Conservation (phyloP, 2,797 vertebrate species). For the Myotis planiceps region DNA sequence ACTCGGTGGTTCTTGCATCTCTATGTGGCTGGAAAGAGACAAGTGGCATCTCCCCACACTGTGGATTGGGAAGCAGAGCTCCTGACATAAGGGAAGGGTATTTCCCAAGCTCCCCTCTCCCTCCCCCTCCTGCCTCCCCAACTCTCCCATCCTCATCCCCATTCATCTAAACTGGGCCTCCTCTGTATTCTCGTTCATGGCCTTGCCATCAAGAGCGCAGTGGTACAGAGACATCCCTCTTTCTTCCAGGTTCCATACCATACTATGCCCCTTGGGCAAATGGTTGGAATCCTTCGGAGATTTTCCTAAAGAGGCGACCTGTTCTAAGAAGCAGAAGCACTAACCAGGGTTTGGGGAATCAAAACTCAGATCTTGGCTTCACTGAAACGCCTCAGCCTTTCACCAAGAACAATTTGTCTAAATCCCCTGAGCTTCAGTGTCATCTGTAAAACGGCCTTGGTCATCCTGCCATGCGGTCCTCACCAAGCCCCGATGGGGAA, state of each 20-base stretch:
- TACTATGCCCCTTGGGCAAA: background rate
- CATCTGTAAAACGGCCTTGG: background rate
- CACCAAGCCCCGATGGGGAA: background rate
- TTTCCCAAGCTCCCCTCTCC: background rate
- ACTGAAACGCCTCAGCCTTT: slow-evolving; percentile 21
- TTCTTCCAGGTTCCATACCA: background rate
- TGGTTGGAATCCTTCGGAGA: background rate
- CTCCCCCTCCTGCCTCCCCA: no score
- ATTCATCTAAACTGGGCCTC: background rate
- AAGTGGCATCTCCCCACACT: background rate
- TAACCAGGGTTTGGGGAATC: background rate
- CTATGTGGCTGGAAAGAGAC: background rate
- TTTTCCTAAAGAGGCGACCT: slow-evolving; percentile 2
- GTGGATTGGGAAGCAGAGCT: background rate
- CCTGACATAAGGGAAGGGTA: background rate
- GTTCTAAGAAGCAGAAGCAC: background rate
- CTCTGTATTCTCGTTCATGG: background rate
- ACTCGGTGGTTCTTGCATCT: background rate
- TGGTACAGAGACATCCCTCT: background rate
- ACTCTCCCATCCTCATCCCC: no score
- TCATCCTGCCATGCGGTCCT: background rate
- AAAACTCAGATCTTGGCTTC: background rate
- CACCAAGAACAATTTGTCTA: background rate
- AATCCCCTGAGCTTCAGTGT: background rate
- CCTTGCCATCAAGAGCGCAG: background rate